These are phyloP conservation scores for Syndactyla subalaris DNA, from an alignment of 2,797 vertebrate species.

Conservation along the genomic window DNA sequence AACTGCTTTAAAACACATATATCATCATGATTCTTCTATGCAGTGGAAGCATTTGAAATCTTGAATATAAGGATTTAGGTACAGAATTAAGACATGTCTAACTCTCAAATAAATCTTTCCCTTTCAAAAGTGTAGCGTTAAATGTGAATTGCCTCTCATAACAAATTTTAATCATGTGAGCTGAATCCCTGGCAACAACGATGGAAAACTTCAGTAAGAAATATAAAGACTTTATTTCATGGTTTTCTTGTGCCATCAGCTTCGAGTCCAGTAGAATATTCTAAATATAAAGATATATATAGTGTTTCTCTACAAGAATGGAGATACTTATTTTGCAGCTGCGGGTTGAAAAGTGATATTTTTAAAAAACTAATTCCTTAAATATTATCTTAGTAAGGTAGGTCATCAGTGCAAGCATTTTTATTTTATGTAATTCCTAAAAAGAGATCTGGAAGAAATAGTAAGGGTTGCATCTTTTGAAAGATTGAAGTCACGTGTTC, in stretches of 20 bases:
- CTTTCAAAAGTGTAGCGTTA: background rate
- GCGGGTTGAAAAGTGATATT: background rate
- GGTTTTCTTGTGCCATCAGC: background rate
- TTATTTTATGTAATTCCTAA: constrained; percentile 32
- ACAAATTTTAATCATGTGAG: background rate
- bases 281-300: constrained; percentile 6
- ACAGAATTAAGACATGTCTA: background rate
- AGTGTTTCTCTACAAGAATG: constrained; percentile 15
- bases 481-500: background rate
- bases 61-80: background rate
- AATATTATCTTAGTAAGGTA: constrained; percentile 10
- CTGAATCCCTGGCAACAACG: background rate
- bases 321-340: constrained; percentile 27
- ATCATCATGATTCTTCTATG: background rate
- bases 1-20: background rate
- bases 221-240: background rate
- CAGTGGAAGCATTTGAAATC: background rate
- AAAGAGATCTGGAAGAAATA: constrained; percentile 8
- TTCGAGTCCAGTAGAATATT: constrained; percentile 20
- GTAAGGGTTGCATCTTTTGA: background rate
- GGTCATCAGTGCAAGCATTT: constrained; percentile 23
- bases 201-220: constrained; percentile 18
- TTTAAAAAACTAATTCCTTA: constrained; percentile 10
- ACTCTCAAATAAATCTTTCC: background rate
- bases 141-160: background rate